These are phyloP conservation scores for Stegostoma tigrinum DNA, from an alignment of 2,113 vertebrate genomes.

Conservation along the genomic window DNA sequence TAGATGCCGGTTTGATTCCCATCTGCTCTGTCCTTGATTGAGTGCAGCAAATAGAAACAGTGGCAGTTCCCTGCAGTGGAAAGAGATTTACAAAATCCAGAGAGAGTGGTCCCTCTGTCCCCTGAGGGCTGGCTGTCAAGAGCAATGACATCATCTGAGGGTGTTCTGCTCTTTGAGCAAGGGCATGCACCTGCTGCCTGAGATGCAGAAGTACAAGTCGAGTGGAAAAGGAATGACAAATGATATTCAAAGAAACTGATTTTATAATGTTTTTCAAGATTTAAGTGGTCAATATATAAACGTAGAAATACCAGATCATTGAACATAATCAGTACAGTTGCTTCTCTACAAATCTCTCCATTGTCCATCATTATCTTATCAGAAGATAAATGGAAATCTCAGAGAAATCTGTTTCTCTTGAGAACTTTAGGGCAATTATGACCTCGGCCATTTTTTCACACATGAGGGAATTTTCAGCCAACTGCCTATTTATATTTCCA, in stretches of 20 bases:
- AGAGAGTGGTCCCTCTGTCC: neutral
- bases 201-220: neutral
- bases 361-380: neutral
- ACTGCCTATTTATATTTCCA: neutral
- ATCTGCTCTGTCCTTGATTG: neutral
- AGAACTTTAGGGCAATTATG: neutral
- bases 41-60: neutral
- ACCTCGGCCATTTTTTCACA: neutral
- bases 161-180: neutral
- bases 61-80: neutral
- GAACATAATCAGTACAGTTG: neutral
- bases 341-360: neutral
- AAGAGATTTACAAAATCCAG: neutral
- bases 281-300: neutral
- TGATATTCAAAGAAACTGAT: neutral
- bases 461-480: neutral
- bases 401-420: neutral
- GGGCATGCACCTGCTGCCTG: neutral
- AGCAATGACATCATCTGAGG: neutral
- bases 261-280: neutral
- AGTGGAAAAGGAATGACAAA: neutral
- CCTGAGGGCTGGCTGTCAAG: neutral
- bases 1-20: neutral
- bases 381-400: neutral
- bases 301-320: neutral